Conservation (phyloP, 2,797 vertebrate genomes). For the Rhinogobio ventralis region DNA sequence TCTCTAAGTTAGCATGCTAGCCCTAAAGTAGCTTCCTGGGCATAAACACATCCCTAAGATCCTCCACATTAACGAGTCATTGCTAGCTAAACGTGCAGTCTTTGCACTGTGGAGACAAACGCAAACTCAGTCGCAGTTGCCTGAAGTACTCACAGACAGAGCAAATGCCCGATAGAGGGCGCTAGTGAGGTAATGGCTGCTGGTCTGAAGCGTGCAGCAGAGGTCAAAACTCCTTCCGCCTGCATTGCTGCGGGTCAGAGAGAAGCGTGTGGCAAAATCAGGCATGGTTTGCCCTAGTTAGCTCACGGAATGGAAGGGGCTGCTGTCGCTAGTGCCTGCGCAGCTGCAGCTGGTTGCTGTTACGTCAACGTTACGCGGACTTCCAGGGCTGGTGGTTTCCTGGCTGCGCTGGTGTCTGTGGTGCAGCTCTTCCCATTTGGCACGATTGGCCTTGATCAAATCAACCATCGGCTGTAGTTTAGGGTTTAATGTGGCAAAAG, state of each 20-base stretch:
- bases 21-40: conserved; percentile 44
- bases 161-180: conserved; percentile 65
- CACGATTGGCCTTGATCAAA: conserved; percentile 87
- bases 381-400: conserved; percentile 57
- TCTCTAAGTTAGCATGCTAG: conserved; percentile 51
- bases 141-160: conserved; percentile 22
- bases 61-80: conserved; percentile 11
- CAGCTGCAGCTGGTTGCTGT: conserved; percentile 59
- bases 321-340: conserved; percentile 57
- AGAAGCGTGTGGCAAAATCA: conserved; percentile 60
- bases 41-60: conserved; percentile 38
- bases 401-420: conserved; percentile 81
- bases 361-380: conserved; percentile 60
- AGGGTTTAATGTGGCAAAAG: conserved; percentile 90
- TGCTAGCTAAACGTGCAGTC: conserved; percentile 50
- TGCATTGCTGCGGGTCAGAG: conserved; percentile 71
- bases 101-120: conserved; percentile 29
- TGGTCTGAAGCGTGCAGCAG: conserved; percentile 74
- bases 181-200: conserved; percentile 54
- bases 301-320: conserved; percentile 69
- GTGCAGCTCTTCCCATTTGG: conserved; percentile 94
- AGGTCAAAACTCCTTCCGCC: conserved; percentile 75
- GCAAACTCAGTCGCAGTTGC: conserved; percentile 40
- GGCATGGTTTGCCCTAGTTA: conserved; percentile 65
- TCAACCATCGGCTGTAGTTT: conserved; percentile 97